phyloP scores from a whole-genome alignment of 2,797 vertebrate species.

The Buphagus erythrorhynchus region DNA sequence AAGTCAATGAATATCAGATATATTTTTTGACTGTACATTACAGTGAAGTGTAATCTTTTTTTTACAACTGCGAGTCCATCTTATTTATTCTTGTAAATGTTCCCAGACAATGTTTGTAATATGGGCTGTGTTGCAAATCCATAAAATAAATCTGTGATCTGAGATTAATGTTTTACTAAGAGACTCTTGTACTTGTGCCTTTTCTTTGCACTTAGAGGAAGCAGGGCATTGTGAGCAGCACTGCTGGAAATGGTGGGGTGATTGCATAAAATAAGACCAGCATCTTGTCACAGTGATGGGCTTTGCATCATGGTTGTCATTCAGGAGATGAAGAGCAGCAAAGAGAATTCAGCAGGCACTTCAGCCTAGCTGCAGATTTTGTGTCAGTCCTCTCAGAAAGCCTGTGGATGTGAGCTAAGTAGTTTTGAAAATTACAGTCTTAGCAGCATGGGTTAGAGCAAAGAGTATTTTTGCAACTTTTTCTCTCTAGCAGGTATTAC shows the following conservation, averaged over 20 bases:
- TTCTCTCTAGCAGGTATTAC: neutral
- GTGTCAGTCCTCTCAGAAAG: neutral
- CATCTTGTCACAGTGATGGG: neutral
- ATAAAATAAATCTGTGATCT: slow-evolving; percentile 85
- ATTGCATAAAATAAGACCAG: neutral
- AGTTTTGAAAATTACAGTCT: neutral
- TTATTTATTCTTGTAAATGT: slow-evolving; percentile 88
- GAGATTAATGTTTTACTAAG: slow-evolving; percentile 83
- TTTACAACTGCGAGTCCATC: slow-evolving; percentile 85
- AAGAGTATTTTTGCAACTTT: neutral
- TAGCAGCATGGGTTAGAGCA: neutral
- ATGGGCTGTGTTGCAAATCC: slow-evolving; percentile 83
- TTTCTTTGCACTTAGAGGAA: slow-evolving; percentile 33
- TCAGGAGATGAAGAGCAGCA: neutral
- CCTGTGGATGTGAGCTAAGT: neutral
- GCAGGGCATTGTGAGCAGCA: neutral
- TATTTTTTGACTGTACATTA: slow-evolving; percentile 88
- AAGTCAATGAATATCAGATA: slow-evolving; percentile 85
- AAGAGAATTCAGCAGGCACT: neutral
- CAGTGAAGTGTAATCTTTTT: slow-evolving; percentile 84
- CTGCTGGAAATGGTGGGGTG: neutral
- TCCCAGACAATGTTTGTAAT: slow-evolving; percentile 84
- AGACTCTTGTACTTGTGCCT: slow-evolving; percentile 68
- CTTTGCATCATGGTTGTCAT: neutral
- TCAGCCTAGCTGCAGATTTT: neutral